phyloP scores from a whole-genome alignment of 2,888 invertebrate genomes.

The Ecliptopera silaceata region DNA sequence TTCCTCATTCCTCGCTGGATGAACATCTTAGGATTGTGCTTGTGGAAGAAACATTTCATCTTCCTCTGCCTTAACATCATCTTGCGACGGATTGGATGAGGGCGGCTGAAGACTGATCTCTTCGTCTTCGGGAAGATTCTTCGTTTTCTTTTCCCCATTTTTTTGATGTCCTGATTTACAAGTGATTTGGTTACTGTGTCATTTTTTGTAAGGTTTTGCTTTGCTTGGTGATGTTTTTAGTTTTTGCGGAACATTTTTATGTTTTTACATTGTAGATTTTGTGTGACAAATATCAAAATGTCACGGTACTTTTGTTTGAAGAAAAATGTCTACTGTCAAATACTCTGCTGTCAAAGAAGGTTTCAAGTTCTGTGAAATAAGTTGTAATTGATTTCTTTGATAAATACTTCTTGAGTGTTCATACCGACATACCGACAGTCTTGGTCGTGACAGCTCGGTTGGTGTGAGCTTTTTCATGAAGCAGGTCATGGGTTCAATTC shows the following conservation, averaged over 20 bases:
- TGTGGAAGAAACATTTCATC: constrained; percentile 62
- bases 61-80: constrained; percentile 56
- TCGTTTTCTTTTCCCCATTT: constrained; percentile 58
- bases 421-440: no score
- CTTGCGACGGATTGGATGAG: constrained; percentile 62
- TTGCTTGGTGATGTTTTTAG: constrained; percentile 2
- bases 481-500: no score
- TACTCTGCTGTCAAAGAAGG: constrained; percentile 10
- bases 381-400: background rate
- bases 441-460: no score
- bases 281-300: constrained; percentile 20
- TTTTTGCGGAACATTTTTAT: constrained; percentile 14
- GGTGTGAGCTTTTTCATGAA: no score
- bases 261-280: constrained; percentile 30
- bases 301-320: constrained; percentile 15
- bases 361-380: background rate
- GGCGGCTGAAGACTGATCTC: constrained; percentile 62
- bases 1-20: constrained; percentile 52
- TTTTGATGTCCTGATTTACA: no score
- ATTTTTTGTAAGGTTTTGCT: constrained; percentile 12
- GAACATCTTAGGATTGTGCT: constrained; percentile 52
- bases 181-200: constrained; percentile 13
- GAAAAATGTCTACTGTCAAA: constrained; percentile 7
- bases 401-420: no score
- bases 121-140: constrained; percentile 59